Base-by-base conservation (phyloP, 1,140 invertebrate genomes). In the Platyura marginata region DNA sequence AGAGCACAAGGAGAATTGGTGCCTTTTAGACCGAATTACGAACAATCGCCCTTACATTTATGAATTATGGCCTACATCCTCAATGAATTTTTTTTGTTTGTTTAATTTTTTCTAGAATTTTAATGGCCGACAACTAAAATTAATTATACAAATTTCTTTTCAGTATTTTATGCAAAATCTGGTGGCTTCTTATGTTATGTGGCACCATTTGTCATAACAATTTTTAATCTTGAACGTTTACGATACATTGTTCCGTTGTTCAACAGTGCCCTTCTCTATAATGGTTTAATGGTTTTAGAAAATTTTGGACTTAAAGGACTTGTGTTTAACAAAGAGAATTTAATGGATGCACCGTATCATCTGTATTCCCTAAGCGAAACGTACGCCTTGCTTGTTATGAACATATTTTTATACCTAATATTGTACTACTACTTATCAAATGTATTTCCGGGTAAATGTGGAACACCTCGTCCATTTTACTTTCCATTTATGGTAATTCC, bases 81-180 rank as follows among this genome's bases (percentile, higher is more conserved):
- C n/a, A 39, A 46, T 16, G 21, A 34, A n/a, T n/a, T n/a, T n/a
- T n/a, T n/a, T n/a, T n/a, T n/a, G n/a, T n/a, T n/a, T n/a, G n/a
- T n/a, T n/a, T n/a, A n/a, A n/a, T n/a, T n/a, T n/a, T n/a, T n/a
- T n/a, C n/a, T n/a, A n/a, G n/a, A n/a, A n/a, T n/a, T n/a, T n/a
- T n/a, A n/a, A n/a, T n/a, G n/a, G n/a, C n/a, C n/a, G n/a, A n/a
- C n/a, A n/a, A n/a, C n/a, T n/a, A n/a, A n/a, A n/a, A n/a, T n/a
- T n/a, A n/a, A n/a, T n/a, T n/a, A n/a, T n/a, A n/a, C n/a, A n/a
- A n/a, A n/a, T n/a, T n/a, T n/a, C n/a, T 44, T 41, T 46, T 0
- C 41, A 60, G 58, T 60, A 8, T 60, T 56, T 25, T 60, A 57
- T 48, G 58, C 58, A 1, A 60, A 57, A 49, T 48, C 55, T 38